Base-by-base conservation (phyloP, 2,888 invertebrate species). In the Scotopteryx bipunctaria region DNA sequence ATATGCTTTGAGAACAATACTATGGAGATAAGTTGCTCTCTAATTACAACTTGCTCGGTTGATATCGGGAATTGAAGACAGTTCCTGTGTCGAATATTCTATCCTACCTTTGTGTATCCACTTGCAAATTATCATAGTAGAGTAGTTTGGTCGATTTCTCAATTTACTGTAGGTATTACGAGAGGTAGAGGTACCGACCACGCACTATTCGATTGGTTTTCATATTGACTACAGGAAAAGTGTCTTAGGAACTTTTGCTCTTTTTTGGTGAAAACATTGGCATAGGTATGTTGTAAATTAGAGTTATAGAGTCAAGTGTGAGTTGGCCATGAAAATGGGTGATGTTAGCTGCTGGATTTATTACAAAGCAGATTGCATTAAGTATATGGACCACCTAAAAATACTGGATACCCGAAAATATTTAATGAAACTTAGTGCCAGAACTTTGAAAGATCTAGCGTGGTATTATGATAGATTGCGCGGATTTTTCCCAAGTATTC, bases 1-100 rank as follows among this genome's bases (percentile, higher is more conserved):
- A 79, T 81, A 79, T 69, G 73, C 69, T 75, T 70, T 71, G 67
- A 68, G 66, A 75, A 82, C 78, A 82, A 81, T 81, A 74, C 43
- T 49, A 54, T 48, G 15, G 41, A 49, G 43, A 66, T 63, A 67
- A 62, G 58, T 60, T 64, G 57, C 56, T 50, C 53, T 66, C 57
- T 55, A 54, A 69, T 69, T 68, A 69, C 63, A 66, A 65, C 64
- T 69, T 59, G 42, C 55, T 63, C 61, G 55, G 45, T 37, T 64
- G 60, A 59, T 66, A 66, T 66, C 64, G 49, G 54, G 55, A 38
- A 49, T 37, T 19, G 36, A 48, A 37, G 49, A 25, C 29, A 19
- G 36, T 42, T 42, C 15, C 27, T 16, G 19, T 15, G 25, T 31
- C 29, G 35, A 38, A 6, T 33, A 11, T 42, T 40, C 25, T 29